phyloP scores from a whole-genome alignment of 2,113 vertebrate genomes.

The Rissa tridactyla region DNA sequence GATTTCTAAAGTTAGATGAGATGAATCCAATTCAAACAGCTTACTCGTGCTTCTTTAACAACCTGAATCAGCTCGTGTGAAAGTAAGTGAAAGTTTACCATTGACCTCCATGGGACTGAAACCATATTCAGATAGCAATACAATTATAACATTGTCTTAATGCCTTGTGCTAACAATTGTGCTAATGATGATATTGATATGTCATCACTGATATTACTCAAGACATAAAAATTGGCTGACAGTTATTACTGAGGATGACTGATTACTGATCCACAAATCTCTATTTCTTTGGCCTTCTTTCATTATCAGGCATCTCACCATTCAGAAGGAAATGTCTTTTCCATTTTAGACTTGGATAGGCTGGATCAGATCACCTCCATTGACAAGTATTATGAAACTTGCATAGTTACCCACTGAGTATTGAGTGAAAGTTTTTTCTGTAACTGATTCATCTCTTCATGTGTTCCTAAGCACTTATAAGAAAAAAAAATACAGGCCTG shows the following conservation, averaged over 20 bases:
- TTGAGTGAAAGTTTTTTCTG: not conserved
- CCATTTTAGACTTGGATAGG: not conserved
- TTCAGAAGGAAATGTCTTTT: not conserved
- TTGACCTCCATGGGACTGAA: not conserved
- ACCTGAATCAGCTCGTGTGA: fast-evolving
- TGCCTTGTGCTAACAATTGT: not conserved
- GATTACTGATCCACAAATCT: not conserved
- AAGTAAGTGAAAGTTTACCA: not conserved
- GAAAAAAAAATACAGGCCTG: not conserved
- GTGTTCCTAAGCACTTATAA: not conserved
- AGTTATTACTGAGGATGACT: not conserved
- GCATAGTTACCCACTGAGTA: not conserved
- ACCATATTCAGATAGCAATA: not conserved
- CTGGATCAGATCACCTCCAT: not conserved
- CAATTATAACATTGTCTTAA: not conserved
- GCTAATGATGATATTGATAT: not conserved
- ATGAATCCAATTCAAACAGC: not conserved
- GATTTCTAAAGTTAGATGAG: not conserved
- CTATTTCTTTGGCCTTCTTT: not conserved
- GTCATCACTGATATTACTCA: not conserved
- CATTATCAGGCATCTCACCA: not conserved
- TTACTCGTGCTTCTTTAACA: not conserved
- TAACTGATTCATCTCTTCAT: slow-evolving; percentile 40
- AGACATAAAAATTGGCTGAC: not conserved
- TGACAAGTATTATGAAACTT: not conserved